phyloP scores from a whole-genome alignment of 2,113 vertebrate genomes.

The Elaphurus davidianus region DNA sequence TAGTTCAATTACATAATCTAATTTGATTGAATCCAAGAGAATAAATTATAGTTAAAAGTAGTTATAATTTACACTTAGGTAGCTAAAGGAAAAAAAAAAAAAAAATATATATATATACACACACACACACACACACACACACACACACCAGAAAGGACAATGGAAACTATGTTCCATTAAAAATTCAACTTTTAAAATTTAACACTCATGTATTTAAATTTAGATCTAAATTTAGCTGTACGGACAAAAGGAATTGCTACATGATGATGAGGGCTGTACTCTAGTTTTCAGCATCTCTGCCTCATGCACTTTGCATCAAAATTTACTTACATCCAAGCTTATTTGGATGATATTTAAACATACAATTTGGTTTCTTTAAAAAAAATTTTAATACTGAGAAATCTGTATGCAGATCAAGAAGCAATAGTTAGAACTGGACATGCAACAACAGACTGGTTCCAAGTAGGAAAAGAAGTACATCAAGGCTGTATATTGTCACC shows the following conservation, averaged over 20 bases:
- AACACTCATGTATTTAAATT: not conserved
- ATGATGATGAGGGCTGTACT: not conserved
- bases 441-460: not conserved
- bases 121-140: rapidly evolving
- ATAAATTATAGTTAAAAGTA: not conserved
- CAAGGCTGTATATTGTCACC: not conserved
- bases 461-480: not conserved
- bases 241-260: not conserved
- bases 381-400: not conserved
- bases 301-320: not conserved
- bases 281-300: not conserved
- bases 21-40: not conserved
- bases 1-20: not conserved
- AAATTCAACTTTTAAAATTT: conserved; percentile 14
- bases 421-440: not conserved
- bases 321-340: not conserved
- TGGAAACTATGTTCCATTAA: not conserved
- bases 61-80: not conserved
- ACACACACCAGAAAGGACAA: not conserved
- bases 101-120: not conserved
- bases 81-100: not conserved
- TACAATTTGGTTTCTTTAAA: not conserved
- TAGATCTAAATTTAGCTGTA: not conserved
- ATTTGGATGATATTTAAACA: not conserved
- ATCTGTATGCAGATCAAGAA: not conserved